These are phyloP conservation scores for Chrysogorgia sp. DNA, from an alignment of 92 coral and sea anemone genomes.

Conservation along the genomic window DNA sequence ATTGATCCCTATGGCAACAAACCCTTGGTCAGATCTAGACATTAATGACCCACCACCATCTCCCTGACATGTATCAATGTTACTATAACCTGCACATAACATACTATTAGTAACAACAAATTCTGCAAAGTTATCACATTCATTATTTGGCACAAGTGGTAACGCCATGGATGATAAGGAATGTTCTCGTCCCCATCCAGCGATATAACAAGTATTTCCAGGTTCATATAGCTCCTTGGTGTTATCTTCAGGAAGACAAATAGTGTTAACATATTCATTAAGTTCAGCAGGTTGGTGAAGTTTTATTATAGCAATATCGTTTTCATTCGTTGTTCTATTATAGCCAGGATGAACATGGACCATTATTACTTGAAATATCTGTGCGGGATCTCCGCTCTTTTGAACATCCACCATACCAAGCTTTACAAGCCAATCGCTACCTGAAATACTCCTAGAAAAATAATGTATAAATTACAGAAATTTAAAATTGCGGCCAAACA, in stretches of 20 bases:
- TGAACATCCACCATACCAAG: conserved; percentile 77
- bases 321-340: conserved; percentile 62
- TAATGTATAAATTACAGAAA: too few species aligned
- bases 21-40: conserved; percentile 65
- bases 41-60: conserved; percentile 87
- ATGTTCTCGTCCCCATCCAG: conserved; percentile 77
- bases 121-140: conserved; percentile 59
- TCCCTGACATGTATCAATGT: conserved; percentile 75
- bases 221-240: conserved; percentile 28
- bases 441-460: conserved; percentile 62
- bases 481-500: too few species aligned
- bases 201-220: conserved; percentile 68
- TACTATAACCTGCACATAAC: conserved; percentile 78
- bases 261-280: conserved; percentile 63
- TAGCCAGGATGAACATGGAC: conserved; percentile 76
- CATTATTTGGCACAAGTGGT: conserved; percentile 67
- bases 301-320: conserved; percentile 78
- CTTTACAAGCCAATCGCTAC: conserved; percentile 68
- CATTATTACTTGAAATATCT: conserved; percentile 57
- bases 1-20: conserved; percentile 73
- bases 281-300: conserved; percentile 60
- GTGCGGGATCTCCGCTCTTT: conserved; percentile 59
- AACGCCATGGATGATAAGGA: conserved; percentile 63
- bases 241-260: conserved; percentile 66
- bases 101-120: conserved; percentile 68